Base-by-base conservation (phyloP, 2,888 invertebrate species). In the Tipula vernalis region DNA sequence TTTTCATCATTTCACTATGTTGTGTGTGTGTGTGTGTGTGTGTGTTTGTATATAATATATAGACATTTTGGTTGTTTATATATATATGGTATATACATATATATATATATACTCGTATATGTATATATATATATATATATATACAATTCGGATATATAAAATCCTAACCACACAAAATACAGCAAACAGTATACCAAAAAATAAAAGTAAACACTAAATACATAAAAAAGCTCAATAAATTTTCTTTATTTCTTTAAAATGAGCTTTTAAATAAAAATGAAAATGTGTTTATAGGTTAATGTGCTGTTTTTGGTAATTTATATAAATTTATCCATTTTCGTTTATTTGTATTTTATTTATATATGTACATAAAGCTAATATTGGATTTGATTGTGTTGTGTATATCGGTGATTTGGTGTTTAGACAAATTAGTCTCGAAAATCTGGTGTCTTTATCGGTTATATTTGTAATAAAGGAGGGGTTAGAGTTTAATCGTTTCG, bases 231-330 rank as follows among this genome's bases (percentile, higher is more conserved):
- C 71, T 71, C 71, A 71, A 71, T 71, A 71, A 71, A 71, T 71
- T 71, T 71, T 71, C 28, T 71, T 71, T 71, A 71, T 71, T 71
- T 28, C 71, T 71, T 71, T 71, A 71, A 71, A 71, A 71, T 71
- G 71, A 71, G 71, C 71, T 71, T 71, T 71, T 71, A 71, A 71
- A 71, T 71, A 71, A 71, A 71, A 71, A 71, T 71, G 71, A 71
- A 71, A 71, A 71, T 71, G 71, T 71, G 71, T 71, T 71, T 71
- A 71, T 71, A 71, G 71, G 71, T 71, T 71, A 71, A 71, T 71
- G 71, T 71, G 71, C 71, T 71, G 71, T 71, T 71, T n/a, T 71
- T 71, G 71, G 71, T 71, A 71, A 71, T 71, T 71, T 71, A 71
- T 71, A 71, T 71, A 71, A 71, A 71, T 71, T 71, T 71, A 28